Percentiles rank a stretch among this genome's conserved stretches.
Conservation (phyloP, 2,113 vertebrate genomes). For the Bolborhynchus lineola region DNA sequence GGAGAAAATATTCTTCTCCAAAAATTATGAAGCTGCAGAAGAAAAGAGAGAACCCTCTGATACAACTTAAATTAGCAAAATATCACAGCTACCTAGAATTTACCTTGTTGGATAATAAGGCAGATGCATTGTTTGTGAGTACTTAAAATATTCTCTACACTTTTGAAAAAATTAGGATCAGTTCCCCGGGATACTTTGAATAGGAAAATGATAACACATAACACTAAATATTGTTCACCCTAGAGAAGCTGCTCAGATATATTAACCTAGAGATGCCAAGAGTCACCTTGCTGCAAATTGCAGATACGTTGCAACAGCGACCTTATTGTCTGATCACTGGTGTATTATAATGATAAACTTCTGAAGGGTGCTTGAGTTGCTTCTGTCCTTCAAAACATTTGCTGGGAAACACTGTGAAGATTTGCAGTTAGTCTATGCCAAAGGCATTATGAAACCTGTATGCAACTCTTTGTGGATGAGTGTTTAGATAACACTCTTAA, state of each 20-base stretch:
- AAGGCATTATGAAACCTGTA: neutral
- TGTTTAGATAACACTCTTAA: slow-evolving; percentile 15
- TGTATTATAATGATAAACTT: neutral
- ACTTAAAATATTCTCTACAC: neutral
- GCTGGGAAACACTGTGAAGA: neutral
- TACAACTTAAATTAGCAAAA: neutral
- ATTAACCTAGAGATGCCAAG: neutral
- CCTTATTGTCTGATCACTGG: neutral
- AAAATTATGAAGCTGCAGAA: neutral
- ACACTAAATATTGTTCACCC: neutral
- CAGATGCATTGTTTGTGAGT: neutral
- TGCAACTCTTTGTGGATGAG: neutral
- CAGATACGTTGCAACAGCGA: neutral
- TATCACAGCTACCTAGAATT: neutral
- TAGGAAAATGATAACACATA: neutral
- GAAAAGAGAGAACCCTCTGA: neutral
- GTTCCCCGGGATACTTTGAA: neutral
- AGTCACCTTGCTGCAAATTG: neutral
- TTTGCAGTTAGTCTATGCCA: neutral
- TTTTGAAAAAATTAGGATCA: neutral
- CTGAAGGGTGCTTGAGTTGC: neutral
- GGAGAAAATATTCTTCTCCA: neutral
- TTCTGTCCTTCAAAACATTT: slow-evolving; percentile 12
- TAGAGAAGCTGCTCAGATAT: neutral
- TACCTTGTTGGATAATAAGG: neutral